These are phyloP conservation scores for Ormyrus thymus DNA, from an alignment of 2,888 invertebrate species.

Conservation along the genomic window DNA sequence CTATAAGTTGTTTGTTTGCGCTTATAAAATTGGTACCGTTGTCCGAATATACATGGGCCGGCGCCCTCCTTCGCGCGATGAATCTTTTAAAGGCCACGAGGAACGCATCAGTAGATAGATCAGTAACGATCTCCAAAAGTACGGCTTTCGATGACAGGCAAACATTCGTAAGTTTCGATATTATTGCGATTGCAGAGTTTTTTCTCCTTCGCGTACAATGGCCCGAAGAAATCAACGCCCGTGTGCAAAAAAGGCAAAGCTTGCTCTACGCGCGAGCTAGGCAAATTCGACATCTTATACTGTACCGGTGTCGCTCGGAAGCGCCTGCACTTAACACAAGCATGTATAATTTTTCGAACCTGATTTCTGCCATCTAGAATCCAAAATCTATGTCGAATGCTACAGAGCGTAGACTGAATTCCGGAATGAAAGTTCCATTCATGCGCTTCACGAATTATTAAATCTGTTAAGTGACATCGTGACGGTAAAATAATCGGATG, in stretches of 20 bases:
- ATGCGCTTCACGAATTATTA: constrained; percentile 60
- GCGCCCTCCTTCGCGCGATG: too few species aligned
- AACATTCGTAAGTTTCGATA: constrained; percentile 53
- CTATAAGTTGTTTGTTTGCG: too few species aligned
- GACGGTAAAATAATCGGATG: constrained; percentile 1
- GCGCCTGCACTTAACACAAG: constrained; percentile 44
- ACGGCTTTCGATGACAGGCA: neutral
- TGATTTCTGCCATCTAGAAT: constrained; percentile 55
- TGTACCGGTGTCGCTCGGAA: neutral
- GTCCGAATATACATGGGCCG: too few species aligned
- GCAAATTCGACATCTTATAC: constrained; percentile 63
- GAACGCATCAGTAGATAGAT: too few species aligned
- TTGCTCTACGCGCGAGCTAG: constrained; percentile 44
- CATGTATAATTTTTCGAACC: constrained; percentile 48
- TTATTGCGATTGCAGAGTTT: constrained; percentile 51
- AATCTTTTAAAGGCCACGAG: too few species aligned
- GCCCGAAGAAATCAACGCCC: constrained; percentile 64
- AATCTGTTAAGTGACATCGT: constrained; percentile 55
- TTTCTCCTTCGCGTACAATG: constrained; percentile 59
- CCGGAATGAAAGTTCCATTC: constrained; percentile 58
- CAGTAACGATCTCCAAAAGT: neutral
- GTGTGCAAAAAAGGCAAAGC: constrained; percentile 57
- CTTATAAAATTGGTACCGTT: too few species aligned
- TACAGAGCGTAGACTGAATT: constrained; percentile 57
- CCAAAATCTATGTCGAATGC: constrained; percentile 60